A percentile compares a stretch with the other conserved stretches of the same genome.
Evolutionary conservation across 2,888 invertebrate genomes (phyloP).

Genomic region (Drosophila leonis): DNA sequence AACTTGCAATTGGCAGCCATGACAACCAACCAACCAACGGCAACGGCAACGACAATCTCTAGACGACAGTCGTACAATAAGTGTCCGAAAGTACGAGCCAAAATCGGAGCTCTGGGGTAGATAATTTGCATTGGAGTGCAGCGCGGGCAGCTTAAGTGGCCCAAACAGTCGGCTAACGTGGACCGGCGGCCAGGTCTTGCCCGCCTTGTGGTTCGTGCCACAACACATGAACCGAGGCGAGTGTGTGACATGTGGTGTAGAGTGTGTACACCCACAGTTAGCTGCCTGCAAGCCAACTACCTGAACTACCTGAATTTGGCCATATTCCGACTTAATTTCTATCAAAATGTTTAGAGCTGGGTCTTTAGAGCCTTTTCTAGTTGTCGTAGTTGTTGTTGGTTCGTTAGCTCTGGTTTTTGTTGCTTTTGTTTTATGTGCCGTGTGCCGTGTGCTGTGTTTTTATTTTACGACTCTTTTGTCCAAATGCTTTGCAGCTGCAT

Average conservation of each 20-base stretch:
- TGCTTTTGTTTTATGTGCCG: constrained; percentile 59
- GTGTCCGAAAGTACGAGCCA: constrained; percentile 64
- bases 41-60: constrained; percentile 42
- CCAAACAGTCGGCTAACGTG: constrained; percentile 35
- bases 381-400: constrained; percentile 15
- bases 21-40: constrained; percentile 40
- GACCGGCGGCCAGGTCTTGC: not conserved
- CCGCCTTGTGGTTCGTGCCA: constrained; percentile 15
- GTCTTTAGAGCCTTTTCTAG: constrained; percentile 29
- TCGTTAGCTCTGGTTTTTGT: constrained; percentile 37
- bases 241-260: constrained; percentile 53
- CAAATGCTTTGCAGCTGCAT: constrained; percentile 46
- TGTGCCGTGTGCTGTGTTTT: constrained; percentile 49
- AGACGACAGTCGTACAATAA: constrained; percentile 63
- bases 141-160: constrained; percentile 67
- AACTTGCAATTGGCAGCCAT: constrained; percentile 63
- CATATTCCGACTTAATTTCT: constrained; percentile 60
- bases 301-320: constrained; percentile 52
- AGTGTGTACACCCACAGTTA: constrained; percentile 42
- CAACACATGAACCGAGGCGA: constrained; percentile 4
- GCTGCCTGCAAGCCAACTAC: constrained; percentile 5
- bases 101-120: constrained; percentile 71
- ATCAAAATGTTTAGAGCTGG: constrained; percentile 54
- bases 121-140: constrained; percentile 70
- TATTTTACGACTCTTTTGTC: constrained; percentile 74